Evolutionary conservation across 2,113 vertebrate species (phyloP).

Genomic region (Balaenoptera acutorostrata): DNA sequence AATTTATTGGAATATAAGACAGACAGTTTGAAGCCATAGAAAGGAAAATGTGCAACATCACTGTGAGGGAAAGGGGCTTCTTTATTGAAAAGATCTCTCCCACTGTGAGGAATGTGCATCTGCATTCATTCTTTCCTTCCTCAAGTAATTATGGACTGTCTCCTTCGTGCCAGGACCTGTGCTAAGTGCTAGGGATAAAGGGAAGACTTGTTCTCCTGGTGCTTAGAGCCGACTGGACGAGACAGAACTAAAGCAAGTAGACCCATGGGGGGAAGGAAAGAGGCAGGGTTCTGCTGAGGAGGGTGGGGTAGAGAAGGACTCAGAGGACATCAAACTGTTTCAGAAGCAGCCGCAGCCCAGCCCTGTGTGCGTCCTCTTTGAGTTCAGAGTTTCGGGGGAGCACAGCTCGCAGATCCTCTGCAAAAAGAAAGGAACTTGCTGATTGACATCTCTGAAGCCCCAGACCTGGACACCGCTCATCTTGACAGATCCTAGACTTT

Average conservation of each 20-base stretch:
- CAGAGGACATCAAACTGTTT: neutral
- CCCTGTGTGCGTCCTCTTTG: neutral
- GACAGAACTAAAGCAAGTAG: no score
- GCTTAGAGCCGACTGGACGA: no score
- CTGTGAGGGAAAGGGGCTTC: neutral
- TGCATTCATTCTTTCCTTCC: no score
- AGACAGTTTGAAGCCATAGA: neutral
- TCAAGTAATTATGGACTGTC: no score
- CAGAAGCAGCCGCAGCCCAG: neutral
- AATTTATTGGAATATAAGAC: neutral
- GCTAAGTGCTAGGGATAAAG: no score
- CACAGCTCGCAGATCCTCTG: neutral
- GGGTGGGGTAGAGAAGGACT: neutral
- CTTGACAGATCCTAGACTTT: neutral
- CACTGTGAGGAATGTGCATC: no score
- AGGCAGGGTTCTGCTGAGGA: neutral
- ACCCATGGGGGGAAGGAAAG: neutral
- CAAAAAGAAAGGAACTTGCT: neutral
- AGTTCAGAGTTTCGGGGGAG: neutral
- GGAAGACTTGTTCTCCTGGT: no score
- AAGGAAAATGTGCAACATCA: neutral
- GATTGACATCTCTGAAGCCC: neutral
- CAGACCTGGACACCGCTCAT: neutral
- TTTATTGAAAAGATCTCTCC: neutral
- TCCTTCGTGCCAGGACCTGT: no score